phyloP scores from a whole-genome alignment of 1,140 invertebrate genomes.

The Aphelinus atriplicis region DNA sequence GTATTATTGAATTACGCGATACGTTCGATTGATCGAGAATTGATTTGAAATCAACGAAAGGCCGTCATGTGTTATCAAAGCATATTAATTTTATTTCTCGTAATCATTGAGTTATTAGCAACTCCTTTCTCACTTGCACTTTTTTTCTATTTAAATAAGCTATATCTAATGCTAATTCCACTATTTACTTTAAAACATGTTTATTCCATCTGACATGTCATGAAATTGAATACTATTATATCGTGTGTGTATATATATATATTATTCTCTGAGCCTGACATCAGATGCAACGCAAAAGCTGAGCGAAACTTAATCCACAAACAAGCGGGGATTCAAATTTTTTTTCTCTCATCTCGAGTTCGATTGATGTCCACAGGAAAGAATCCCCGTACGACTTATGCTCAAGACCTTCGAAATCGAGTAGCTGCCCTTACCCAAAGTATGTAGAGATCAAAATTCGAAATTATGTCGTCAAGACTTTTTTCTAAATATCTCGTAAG shows the following conservation, averaged over 20 bases:
- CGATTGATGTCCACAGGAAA: constrained; percentile 64
- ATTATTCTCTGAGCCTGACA: too few species aligned
- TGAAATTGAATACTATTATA: too few species aligned
- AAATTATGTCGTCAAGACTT: neutral
- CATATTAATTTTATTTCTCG: constrained; percentile 8
- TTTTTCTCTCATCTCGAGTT: constrained; percentile 43
- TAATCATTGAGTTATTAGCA: constrained; percentile 7
- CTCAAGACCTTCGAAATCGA: constrained; percentile 67
- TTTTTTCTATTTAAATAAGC: neutral
- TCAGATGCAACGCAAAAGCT: too few species aligned
- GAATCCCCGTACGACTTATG: constrained; percentile 66
- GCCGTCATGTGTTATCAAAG: constrained; percentile 6
- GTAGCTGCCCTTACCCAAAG: constrained; percentile 67
- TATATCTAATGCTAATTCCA: too few species aligned
- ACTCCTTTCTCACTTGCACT: constrained; percentile 11
- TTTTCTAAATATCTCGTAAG: too few species aligned
- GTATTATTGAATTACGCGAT: too few species aligned
- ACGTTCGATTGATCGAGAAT: neutral
- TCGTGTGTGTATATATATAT: too few species aligned
- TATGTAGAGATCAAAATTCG: constrained; percentile 60
- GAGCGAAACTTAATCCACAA: neutral
- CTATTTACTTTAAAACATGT: too few species aligned
- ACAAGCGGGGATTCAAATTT: neutral
- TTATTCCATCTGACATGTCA: too few species aligned
- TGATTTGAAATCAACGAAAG: constrained; percentile 6